These are phyloP conservation scores for Hyles euphorbiae DNA, from an alignment of 1,140 invertebrate genomes.

Conservation along the genomic window DNA sequence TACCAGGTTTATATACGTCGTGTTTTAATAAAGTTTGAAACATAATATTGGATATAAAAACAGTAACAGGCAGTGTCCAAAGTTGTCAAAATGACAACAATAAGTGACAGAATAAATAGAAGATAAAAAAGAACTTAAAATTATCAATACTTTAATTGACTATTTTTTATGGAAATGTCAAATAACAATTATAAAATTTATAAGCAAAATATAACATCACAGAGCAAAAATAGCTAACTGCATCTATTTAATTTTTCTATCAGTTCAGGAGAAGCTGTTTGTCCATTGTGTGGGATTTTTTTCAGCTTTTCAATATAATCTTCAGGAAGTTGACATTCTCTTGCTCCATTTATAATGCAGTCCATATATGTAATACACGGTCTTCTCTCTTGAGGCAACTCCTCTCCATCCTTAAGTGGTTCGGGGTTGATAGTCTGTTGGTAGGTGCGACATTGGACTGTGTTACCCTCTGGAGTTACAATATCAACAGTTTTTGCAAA, in stretches of 20 bases:
- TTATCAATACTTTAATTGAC: too few species aligned
- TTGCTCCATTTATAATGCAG: conserved; percentile 79
- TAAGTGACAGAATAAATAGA: neutral
- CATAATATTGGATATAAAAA: neutral
- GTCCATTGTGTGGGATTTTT: conserved; percentile 60
- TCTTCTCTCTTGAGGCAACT: conserved; percentile 75
- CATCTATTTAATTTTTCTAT: conserved; percentile 42
- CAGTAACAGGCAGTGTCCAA: neutral
- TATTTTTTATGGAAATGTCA: too few species aligned
- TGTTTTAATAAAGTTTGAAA: neutral
- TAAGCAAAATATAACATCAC: neutral
- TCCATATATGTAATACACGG: conserved; percentile 84
- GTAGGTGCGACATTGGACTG: conserved; percentile 80
- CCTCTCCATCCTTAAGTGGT: conserved; percentile 47
- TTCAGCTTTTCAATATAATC: conserved; percentile 53
- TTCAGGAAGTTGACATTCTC: conserved; percentile 79
- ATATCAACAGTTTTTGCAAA: conserved; percentile 79
- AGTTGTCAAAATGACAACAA: neutral
- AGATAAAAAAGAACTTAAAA: too few species aligned
- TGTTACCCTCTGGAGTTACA: conserved; percentile 68
- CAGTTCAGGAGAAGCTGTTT: conserved; percentile 53
- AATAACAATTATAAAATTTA: neutral
- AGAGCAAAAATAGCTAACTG: conserved; percentile 7
- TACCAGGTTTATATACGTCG: conserved; percentile 24
- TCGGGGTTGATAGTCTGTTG: conserved; percentile 76